A percentile compares a stretch with the other conserved stretches of the same genome.
These are phyloP conservation scores for Neogobius melanostomus DNA, from an alignment of 2,113 vertebrate genomes.

Conservation along the genomic window DNA sequence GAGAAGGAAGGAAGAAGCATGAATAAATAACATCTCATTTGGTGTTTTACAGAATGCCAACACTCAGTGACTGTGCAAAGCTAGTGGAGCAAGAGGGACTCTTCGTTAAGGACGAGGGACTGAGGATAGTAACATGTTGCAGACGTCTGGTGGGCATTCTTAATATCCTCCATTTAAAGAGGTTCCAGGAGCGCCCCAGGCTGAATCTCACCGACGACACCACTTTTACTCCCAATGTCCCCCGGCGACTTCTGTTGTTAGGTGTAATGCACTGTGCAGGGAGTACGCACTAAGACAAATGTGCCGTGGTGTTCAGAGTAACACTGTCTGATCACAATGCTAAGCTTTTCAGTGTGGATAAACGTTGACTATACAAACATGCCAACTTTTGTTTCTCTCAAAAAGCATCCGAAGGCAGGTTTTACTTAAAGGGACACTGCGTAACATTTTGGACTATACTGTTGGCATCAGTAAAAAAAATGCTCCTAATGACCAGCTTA, in stretches of 20 bases:
- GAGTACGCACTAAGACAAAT: conserved; percentile 18
- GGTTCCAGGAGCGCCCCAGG: conserved; percentile 47
- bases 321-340: neutral
- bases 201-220: conserved; percentile 66
- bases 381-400: no score
- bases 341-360: no score
- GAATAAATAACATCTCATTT: conserved; percentile 61
- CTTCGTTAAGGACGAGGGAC: conserved; percentile 24
- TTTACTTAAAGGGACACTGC: no score
- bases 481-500: no score
- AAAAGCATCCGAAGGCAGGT: no score
- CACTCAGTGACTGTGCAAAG: conserved; percentile 25
- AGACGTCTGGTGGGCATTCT: conserved; percentile 53
- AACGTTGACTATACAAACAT: no score
- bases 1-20: conserved; percentile 19
- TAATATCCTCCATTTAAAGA: conserved; percentile 59
- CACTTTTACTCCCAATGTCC: conserved; percentile 42
- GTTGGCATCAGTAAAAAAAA: no score
- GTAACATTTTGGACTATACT: no score
- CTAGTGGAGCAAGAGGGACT: conserved; percentile 41
- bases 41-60: conserved; percentile 45
- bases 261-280: conserved; percentile 30
- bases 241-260: conserved; percentile 50
- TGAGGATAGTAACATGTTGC: conserved; percentile 30
- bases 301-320: neutral